Conservation (phyloP, 2,888 invertebrate species). For the Smittia sp. region DNA sequence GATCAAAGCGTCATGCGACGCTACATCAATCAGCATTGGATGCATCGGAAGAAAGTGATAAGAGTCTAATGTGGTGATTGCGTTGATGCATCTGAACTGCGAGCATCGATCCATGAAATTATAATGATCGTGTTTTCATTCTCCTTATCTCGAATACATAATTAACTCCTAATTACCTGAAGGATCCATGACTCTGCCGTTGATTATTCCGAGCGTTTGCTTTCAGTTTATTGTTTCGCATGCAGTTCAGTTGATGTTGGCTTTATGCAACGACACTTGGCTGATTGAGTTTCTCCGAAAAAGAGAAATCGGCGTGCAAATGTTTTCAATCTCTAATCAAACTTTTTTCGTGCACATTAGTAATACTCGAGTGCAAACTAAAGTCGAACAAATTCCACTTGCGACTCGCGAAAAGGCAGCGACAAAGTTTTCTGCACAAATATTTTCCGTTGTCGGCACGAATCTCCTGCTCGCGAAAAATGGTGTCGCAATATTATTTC, state of each 20-base stretch:
- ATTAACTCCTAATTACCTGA: constrained; percentile 30
- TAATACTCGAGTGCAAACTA: not conserved
- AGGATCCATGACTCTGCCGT: constrained; percentile 26
- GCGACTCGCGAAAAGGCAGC: no score
- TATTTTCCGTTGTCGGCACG: not conserved
- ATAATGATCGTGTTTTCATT: constrained; percentile 33
- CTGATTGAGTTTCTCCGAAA: not conserved
- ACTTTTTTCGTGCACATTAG: constrained; percentile 1
- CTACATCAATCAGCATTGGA: not conserved
- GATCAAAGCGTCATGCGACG: constrained; percentile 10
- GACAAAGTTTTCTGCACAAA: not conserved
- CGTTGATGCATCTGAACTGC: constrained; percentile 35
- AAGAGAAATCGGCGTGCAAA: not conserved
- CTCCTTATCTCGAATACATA: not conserved
- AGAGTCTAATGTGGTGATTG: constrained; percentile 20
- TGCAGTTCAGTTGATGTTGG: not conserved
- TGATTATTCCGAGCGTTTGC: not conserved
- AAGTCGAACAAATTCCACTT: constrained; percentile 20
- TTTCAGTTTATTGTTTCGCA: not conserved
- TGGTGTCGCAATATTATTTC: constrained; percentile 11
- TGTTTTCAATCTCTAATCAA: not conserved
- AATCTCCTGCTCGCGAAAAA: not conserved
- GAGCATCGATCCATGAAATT: constrained; percentile 39
- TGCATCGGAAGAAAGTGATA: not conserved
- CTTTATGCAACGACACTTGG: not conserved